These are phyloP conservation scores for Chrysolina americana DNA, from an alignment of 2,888 invertebrate genomes.

Conservation along the genomic window DNA sequence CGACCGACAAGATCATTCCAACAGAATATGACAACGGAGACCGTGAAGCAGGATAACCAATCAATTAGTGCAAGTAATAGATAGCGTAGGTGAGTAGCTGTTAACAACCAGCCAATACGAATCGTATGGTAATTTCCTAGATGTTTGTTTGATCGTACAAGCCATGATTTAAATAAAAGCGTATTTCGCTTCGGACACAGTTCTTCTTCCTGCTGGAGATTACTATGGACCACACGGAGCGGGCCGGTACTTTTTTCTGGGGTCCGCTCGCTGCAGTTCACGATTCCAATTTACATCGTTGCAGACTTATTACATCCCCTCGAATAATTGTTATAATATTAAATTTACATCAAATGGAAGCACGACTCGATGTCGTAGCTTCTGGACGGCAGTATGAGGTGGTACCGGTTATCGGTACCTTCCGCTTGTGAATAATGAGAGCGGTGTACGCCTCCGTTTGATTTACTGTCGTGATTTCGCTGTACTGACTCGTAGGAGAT, in stretches of 20 bases:
- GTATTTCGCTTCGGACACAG: conserved; percentile 1
- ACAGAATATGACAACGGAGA: neutral
- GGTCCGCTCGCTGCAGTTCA: conserved; percentile 50
- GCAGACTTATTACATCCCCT: conserved; percentile 55
- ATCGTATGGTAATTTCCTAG: conserved; percentile 50
- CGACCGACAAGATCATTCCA: neutral
- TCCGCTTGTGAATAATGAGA: conserved; percentile 38
- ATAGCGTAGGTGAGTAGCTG: conserved; percentile 29
- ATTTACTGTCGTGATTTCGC: neutral
- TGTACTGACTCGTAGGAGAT: neutral
- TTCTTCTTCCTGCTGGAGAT: conserved; percentile 14
- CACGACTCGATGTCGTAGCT: conserved; percentile 54
- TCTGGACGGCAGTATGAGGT: conserved; percentile 38
- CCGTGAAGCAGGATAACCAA: neutral
- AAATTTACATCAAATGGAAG: conserved; percentile 60
- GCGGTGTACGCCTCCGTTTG: conserved; percentile 10
- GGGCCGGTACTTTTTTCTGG: conserved; percentile 26
- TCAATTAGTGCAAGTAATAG: neutral
- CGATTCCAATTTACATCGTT: conserved; percentile 61
- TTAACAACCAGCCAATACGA: conserved; percentile 42
- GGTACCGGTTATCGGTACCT: conserved; percentile 31
- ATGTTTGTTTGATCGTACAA: conserved; percentile 36
- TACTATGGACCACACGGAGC: conserved; percentile 11
- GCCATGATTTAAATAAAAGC: conserved; percentile 30
- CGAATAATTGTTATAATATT: conserved; percentile 60